A percentile compares a stretch with the other conserved stretches of the same genome.
Evolutionary conservation across 2,113 vertebrate species (phyloP).

Genomic region (Pitta sordida): DNA sequence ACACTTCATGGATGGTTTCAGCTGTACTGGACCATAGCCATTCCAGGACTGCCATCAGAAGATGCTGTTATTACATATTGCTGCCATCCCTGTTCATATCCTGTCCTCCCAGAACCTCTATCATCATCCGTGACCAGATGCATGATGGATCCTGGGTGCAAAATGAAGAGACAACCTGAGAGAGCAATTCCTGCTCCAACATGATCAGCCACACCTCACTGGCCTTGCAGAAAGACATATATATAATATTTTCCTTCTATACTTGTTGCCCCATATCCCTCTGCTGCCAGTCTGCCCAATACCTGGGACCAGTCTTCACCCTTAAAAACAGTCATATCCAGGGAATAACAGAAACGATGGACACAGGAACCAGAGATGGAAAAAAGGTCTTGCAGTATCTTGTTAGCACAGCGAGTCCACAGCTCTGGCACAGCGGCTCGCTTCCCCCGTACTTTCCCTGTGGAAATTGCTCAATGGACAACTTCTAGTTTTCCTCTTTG

Average conservation of each 20-base stretch:
- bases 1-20: neutral
- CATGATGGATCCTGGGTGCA: rapidly evolving
- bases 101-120: neutral
- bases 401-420: rapidly evolving
- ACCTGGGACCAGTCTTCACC: neutral
- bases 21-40: neutral
- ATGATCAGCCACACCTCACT: neutral
- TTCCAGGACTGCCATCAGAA: neutral
- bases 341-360: neutral
- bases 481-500: neutral
- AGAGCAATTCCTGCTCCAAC: neutral
- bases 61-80: neutral
- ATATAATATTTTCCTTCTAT: neutral
- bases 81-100: neutral
- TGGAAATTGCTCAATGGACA: neutral
- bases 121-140: neutral
- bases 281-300: neutral
- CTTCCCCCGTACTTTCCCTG: neutral
- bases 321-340: neutral
- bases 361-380: neutral
- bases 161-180: neutral
- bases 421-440: neutral
- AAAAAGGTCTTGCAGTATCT: neutral
- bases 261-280: neutral
- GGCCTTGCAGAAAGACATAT: neutral